These are phyloP conservation scores for Fopius arisanus DNA, from an alignment of 1,140 invertebrate genomes.

Conservation along the genomic window DNA sequence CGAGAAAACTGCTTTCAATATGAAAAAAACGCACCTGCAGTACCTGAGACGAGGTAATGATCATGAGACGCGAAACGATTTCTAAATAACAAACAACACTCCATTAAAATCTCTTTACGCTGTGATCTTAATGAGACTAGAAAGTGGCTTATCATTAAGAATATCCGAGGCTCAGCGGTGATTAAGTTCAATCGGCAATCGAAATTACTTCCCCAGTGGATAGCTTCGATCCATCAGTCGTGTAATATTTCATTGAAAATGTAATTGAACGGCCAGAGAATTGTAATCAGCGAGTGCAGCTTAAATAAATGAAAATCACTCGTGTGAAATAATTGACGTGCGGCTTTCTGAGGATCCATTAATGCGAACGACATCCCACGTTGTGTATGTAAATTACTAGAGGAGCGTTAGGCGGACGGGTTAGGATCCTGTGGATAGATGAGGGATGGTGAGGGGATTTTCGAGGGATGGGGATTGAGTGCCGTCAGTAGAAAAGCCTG, in stretches of 20 bases:
- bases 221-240: too few species aligned
- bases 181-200: not conserved
- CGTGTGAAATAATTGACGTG: not conserved
- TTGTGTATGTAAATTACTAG: not conserved
- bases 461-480: not conserved
- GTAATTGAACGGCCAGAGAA: not conserved
- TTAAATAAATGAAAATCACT: slow-evolving; percentile 2
- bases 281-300: not conserved
- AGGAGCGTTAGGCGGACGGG: not conserved
- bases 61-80: too few species aligned
- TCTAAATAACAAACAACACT: too few species aligned
- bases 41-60: too few species aligned
- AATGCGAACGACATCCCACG: not conserved
- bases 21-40: too few species aligned
- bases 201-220: not conserved
- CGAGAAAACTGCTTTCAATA: too few species aligned
- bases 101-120: too few species aligned
- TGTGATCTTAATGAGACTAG: too few species aligned
- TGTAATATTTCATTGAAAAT: too few species aligned
- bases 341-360: not conserved
- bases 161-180: too few species aligned
- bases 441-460: not conserved
- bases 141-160: too few species aligned
- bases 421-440: not conserved
- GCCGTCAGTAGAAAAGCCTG: not conserved